Evolutionary conservation across 2,888 invertebrate genomes (phyloP), one percentile per base, ranked within the genome.

Genomic region (Tridacna crocea): DNA sequence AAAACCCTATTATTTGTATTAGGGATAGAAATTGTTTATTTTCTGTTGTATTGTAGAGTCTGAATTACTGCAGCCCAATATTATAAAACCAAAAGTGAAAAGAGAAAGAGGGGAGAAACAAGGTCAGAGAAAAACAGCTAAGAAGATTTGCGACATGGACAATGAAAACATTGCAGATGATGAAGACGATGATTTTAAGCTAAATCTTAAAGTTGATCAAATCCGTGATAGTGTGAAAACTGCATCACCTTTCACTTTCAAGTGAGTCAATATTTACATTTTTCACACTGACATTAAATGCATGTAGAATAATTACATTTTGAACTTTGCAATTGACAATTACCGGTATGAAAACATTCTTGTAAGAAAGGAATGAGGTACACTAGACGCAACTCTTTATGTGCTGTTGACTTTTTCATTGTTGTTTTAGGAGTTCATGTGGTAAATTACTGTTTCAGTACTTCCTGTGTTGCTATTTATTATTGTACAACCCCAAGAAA

Each of bases 51-150:
- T 55, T 55, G 6, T 15, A 70, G 70, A 70, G 70, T 48, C 70
- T 51, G 70, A 70, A 24, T 22, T 70, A 8, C 70, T 47, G 47
- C 74, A 61, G 63, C 74, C 74, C 51, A 70, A 19, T 26, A 12
- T 73, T 10, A 26, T 75, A 47, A 90, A 90, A 74, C 87, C 89
- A 75, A 91, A 90, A 74, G 79, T 90, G 15, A 90, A 90, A 66
- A 87, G 88, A 73, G 90, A 91, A 63, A 89, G 88, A 73, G 73
- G 82, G 4, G 92, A 92, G 66, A 90, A 89, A 61, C 89, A 90
- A 68, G 70, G 90, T 10, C 90, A 90, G 68, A 89, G 90, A 68
- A 87, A 82, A 46, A 51, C 75, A 26, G 73, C 84, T 0, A 80
- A 77, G 74, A 87, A 87, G 51, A 84, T 87, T 19, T 76, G 80